phyloP scores from a whole-genome alignment of 2,113 vertebrate species.

The Chlamydotis undulata region DNA sequence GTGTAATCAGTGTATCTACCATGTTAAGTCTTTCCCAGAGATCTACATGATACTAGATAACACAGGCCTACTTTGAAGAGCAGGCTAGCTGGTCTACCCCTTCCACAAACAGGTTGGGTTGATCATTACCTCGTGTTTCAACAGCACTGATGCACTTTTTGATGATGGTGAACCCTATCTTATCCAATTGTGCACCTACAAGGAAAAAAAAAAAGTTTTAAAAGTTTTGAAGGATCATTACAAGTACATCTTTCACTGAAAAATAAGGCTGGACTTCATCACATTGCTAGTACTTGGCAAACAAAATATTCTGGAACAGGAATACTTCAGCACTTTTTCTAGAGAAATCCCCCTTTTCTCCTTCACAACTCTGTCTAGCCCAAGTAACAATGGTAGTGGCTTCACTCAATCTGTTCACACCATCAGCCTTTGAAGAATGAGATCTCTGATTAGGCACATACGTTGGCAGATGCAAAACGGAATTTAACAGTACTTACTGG shows the following conservation, averaged over 20 bases:
- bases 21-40: background rate
- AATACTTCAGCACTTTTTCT: background rate
- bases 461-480: slow-evolving; percentile 38
- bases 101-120: background rate
- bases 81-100: background rate
- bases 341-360: background rate
- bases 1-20: background rate
- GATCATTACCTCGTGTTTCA: slow-evolving; percentile 89
- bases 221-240: background rate
- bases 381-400: background rate
- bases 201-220: background rate
- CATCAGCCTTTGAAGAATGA: slow-evolving; percentile 43
- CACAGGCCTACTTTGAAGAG: background rate
- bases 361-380: background rate
- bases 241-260: background rate
- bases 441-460: slow-evolving; percentile 36
- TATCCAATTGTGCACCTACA: slow-evolving; percentile 89
- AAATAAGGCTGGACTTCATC: background rate
- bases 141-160: slow-evolving; percentile 92
- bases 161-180: slow-evolving; percentile 86
- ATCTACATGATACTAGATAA: background rate
- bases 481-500: slow-evolving; percentile 42
- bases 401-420: slow-evolving; percentile 16
- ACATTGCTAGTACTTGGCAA: background rate
- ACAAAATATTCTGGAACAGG: background rate